Base-by-base conservation (phyloP, 2,113 vertebrate species). In the Bos indicus region DNA sequence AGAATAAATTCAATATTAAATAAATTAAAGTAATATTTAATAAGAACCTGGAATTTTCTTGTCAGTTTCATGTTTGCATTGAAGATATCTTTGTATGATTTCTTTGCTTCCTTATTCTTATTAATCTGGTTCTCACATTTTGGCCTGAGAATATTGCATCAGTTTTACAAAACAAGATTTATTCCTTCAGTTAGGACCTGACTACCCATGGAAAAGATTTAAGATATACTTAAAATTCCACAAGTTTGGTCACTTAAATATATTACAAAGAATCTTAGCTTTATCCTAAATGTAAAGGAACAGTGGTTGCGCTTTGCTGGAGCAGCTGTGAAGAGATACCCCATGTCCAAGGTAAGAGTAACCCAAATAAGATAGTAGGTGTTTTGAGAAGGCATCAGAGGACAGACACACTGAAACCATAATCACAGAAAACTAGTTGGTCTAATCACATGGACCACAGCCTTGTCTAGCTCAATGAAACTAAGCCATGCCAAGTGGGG, bases 191-290 rank as follows among this genome's bases (percentile, higher is more conserved):
- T 21, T 85, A 14, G 93, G 28, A 86, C n/a, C 14, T 95, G 9
- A 91, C 5, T 95, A 13, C 19, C 48, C 23, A 83, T 46, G 21
- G 57, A 80, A 15, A 96, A 84, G 14, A 95, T 48, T 51, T n/a
- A 90, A 88, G 25, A 93, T 92, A 92, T 60, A 78, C 48, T 96
- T 92, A 67, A 48, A 95, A 87, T 86, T 48, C 62, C 7, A 92
- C 86, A 25, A 3, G 4, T 67, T 81, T 51, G 23, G 8, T 90
- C 33, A 11, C 12, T 82, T 86, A 91, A 91, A 87, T 85, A 93
- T 48, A n/a, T 83, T 91, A 92, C 74, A 56, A 77, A 91, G 52
- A 92, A 77, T 77, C 16, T 86, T 30, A 77, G 28, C 12, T 90
- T 62, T 83, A 23, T 81, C 60, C 33, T 78, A 46, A 90, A 52